A percentile compares a stretch with the other conserved stretches of the same genome.
Evolutionary conservation across 2,888 invertebrate species (phyloP).

Genomic region (Synanthedon andrenaeformis): DNA sequence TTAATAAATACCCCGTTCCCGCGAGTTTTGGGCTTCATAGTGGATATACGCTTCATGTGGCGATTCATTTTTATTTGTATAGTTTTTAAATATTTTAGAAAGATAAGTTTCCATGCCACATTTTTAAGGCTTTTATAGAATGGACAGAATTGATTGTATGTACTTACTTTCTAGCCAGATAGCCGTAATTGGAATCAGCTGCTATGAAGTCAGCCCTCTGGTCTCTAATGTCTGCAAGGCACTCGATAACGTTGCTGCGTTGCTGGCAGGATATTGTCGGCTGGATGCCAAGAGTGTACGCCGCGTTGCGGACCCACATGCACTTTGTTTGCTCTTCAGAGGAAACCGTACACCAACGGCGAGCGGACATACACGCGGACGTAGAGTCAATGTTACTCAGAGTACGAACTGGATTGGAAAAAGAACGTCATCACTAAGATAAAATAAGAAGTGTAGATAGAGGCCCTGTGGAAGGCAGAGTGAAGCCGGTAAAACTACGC

Average conservation of each 20-base stretch:
- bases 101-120: neutral
- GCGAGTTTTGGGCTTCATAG: no score
- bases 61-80: neutral
- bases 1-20: no score
- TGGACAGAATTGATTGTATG: no score
- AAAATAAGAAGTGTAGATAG: no score
- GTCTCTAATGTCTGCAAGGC: constrained; percentile 63
- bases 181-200: constrained; percentile 74
- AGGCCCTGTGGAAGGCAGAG: no score
- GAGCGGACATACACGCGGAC: constrained; percentile 33
- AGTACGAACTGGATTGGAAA: constrained; percentile 31
- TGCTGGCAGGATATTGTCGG: constrained; percentile 68
- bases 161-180: constrained; percentile 72
- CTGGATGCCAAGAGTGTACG: constrained; percentile 69
- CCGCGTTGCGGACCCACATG: constrained; percentile 67
- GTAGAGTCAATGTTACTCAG: constrained; percentile 28
- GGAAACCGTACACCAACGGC: constrained; percentile 74
- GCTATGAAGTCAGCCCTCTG: constrained; percentile 69
- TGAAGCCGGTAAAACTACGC: no score
- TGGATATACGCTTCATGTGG: no score
- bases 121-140: no score
- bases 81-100: neutral
- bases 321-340: constrained; percentile 70
- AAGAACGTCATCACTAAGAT: neutral
- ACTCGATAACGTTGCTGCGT: constrained; percentile 54